Percentiles rank a stretch among this genome's conserved stretches.
phyloP scores from a whole-genome alignment of 2,797 vertebrate genomes.

The Synaphobranchus kaupii region DNA sequence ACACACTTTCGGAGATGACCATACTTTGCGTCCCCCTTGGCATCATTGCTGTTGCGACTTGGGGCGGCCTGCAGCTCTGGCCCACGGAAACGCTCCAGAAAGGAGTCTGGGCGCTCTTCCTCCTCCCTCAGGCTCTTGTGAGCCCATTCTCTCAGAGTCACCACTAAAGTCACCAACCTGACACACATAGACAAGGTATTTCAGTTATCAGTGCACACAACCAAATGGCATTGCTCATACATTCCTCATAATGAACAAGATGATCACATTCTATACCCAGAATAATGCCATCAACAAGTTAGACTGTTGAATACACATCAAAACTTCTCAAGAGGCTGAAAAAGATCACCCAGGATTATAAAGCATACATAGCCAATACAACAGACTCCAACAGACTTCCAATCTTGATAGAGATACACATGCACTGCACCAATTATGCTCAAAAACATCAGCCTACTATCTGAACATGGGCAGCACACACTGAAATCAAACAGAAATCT shows the following conservation, averaged over 20 bases:
- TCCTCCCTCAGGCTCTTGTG: constrained; percentile 82
- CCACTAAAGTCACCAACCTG: constrained; percentile 83
- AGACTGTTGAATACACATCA: too few species aligned
- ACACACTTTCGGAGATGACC: neutral
- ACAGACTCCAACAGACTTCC: too few species aligned
- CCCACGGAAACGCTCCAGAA: constrained; percentile 88
- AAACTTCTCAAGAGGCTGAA: neutral
- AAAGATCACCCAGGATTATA: neutral
- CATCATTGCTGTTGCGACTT: constrained; percentile 63
- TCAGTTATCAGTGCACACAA: neutral
- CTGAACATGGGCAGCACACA: too few species aligned
- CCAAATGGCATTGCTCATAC: neutral
- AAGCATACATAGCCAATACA: too few species aligned
- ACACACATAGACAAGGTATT: neutral
- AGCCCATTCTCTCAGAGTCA: constrained; percentile 87
- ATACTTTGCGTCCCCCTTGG: constrained; percentile 37
- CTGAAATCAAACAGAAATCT: too few species aligned
- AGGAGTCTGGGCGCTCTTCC: constrained; percentile 84
- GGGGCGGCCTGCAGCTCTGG: constrained; percentile 73
- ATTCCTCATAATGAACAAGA: neutral
- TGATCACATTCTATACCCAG: neutral
- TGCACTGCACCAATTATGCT: too few species aligned
- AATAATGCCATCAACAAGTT: too few species aligned
- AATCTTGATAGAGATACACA: too few species aligned
- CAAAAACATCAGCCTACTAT: too few species aligned